Evolutionary conservation across 1,140 invertebrate genomes (phyloP), one percentile per base, ranked within the genome.

Genomic region (Sesamia nonagrioides): DNA sequence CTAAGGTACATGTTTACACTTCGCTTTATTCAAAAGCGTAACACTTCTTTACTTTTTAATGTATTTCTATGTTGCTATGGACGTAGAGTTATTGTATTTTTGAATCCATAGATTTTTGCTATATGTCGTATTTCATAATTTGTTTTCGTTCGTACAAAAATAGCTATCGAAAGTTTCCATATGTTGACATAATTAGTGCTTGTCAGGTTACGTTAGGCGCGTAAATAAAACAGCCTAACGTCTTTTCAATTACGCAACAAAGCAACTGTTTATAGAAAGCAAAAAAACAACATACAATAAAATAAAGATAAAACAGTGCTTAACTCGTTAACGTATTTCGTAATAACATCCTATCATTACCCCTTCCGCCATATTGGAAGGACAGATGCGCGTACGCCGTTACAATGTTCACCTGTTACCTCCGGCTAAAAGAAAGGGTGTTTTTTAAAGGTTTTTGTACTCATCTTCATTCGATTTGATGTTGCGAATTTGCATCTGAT

Each of bases 381-480:
- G 54, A 60, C 71, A 74, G 71, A 74, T 74, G 71, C 71, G 54
- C 8, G 0, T 17, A 13, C 71, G 54, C 68, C 54, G 71, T 74
- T 58, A 60, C 71, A 13, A 11, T 56, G 17, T 42, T 58, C 71
- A 74, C 71, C 71, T 74, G 71, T 58, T 45, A 60, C 48, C 37
- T 35, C 17, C n/a, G 52, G 52, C 35, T 35, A 72, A 72, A 66
- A 63, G 40, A 50, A 50, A 50, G 17, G 42, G 40, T 6, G 7
- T 27, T 33, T 69, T 27, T 69, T 69, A 69, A 48, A n/a, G 13
- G 18, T 50, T 45, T 69, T 69, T 42, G 42, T 42, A 33, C 15
- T 17, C 40, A 40, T 27, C 63, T 18, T 68, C 9, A 68, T 68
- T 40, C 11, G 61, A 48, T 69, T 69, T 48, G 66, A 48, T 69